Evolutionary conservation across 37 sponge, comb jelly and placozoan species (phyloP).

Genomic region (Oscarella lobularis): DNA sequence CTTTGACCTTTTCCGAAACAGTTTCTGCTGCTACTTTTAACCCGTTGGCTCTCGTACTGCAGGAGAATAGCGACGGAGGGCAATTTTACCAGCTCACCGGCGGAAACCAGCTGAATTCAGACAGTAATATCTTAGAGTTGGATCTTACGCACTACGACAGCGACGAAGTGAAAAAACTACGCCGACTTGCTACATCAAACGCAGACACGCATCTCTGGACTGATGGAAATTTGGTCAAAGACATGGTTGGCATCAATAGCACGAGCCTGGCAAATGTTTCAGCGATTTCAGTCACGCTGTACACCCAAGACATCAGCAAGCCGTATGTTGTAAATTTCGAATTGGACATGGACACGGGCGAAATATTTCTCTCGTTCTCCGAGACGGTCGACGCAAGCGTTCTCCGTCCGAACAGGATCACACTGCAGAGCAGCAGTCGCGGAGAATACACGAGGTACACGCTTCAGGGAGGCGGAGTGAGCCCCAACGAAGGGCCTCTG

Average conservation of each 20-base stretch:
- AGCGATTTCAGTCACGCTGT: conserved; percentile 23
- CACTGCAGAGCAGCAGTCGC: neutral
- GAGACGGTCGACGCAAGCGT: conserved; percentile 31
- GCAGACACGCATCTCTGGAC: neutral
- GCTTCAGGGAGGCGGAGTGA: neutral
- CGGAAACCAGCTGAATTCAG: neutral
- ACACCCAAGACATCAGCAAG: conserved; percentile 40
- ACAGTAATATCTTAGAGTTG: neutral
- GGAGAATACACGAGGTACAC: neutral
- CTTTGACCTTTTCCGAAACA: conserved; percentile 13
- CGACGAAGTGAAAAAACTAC: neutral
- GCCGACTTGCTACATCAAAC: neutral
- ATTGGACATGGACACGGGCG: conserved; percentile 42
- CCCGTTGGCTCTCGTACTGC: neutral
- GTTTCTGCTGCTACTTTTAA: conserved; percentile 7
- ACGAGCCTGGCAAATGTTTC: conserved; percentile 33
- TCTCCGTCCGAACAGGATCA: no score
- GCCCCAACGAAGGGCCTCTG: neutral
- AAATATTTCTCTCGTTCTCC: conserved; percentile 52
- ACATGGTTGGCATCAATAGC: conserved; percentile 47
- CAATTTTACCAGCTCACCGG: neutral
- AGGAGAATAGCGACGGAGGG: neutral
- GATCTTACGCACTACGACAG: neutral
- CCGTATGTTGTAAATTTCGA: conserved; percentile 46
- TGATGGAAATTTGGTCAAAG: conserved; percentile 22